phyloP scores from a whole-genome alignment of 2,888 invertebrate genomes.

The Masnerella sp. region DNA sequence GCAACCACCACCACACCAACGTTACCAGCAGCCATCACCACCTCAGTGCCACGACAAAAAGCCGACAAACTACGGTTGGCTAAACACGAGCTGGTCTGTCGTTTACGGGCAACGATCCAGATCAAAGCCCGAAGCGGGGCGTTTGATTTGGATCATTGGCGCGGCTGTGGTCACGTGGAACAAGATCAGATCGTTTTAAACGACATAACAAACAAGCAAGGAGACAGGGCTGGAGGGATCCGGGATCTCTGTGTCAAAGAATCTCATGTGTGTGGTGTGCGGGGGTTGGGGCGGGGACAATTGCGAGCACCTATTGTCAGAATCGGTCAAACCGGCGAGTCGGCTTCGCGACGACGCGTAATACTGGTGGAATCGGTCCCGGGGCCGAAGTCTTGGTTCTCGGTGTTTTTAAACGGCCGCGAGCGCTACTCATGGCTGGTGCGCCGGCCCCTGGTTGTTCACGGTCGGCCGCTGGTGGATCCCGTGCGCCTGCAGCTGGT shows the following conservation, averaged over 20 bases:
- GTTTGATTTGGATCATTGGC: conserved; percentile 40
- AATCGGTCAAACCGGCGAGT: conserved; percentile 28
- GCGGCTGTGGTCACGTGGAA: conserved; percentile 32
- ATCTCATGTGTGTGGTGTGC: conserved; percentile 53
- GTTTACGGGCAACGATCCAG: conserved; percentile 42
- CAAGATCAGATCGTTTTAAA: conserved; percentile 46
- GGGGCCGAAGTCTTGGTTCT: conserved; percentile 30
- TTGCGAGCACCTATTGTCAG: conserved; percentile 37
- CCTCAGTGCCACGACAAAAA: conserved; percentile 56
- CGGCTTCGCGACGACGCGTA: too few relatives aligned
- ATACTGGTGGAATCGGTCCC: conserved; percentile 27
- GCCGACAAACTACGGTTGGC: conserved; percentile 49
- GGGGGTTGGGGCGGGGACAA: conserved; percentile 43
- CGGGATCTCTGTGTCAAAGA: too few relatives aligned
- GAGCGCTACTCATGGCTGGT: conserved; percentile 68
- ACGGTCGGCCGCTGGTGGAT: conserved; percentile 83
- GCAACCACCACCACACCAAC: conserved; percentile 78
- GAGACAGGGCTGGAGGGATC: conserved; percentile 21
- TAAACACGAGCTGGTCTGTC: conserved; percentile 52
- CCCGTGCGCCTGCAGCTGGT: conserved; percentile 86
- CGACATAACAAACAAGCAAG: conserved; percentile 49
- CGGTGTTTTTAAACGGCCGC: too few relatives aligned
- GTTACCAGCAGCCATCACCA: conserved; percentile 77
- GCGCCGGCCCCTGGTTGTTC: conserved; percentile 67
- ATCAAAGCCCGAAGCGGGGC: too few relatives aligned